Conservation (phyloP, 2,888 invertebrate species). For the Laspeyria flexula region DNA sequence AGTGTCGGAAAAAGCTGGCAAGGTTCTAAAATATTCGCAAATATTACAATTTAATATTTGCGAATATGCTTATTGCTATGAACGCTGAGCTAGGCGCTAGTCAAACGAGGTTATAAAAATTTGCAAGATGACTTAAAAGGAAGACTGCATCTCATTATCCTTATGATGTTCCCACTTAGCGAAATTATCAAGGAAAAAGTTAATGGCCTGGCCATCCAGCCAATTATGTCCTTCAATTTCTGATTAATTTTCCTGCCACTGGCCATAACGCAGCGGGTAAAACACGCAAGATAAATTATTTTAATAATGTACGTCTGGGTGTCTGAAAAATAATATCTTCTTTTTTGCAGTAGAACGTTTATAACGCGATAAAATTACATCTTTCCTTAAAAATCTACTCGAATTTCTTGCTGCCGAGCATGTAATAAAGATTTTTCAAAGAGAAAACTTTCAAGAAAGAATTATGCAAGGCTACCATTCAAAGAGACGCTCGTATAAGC, state of each 20-base stretch:
- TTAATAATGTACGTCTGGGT: not conserved
- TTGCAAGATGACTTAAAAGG: not conserved
- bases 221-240: not conserved
- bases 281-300: constrained; percentile 3
- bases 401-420: constrained; percentile 4
- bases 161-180: not conserved
- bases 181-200: not conserved
- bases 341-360: not conserved
- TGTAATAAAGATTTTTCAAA: constrained; percentile 23
- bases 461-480: constrained; percentile 51
- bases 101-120: not conserved
- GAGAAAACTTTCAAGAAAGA: constrained; percentile 37
- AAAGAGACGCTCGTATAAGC: constrained; percentile 53
- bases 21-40: constrained; percentile 8
- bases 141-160: not conserved
- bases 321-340: not conserved
- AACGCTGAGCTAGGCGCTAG: not conserved
- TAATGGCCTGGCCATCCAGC: not conserved
- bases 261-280: constrained; percentile 5
- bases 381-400: not conserved
- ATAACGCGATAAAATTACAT: constrained; percentile 2
- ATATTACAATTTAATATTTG: constrained; percentile 18
- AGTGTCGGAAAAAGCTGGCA: constrained; percentile 33
- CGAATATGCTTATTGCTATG: constrained; percentile 3
- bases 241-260: not conserved